These are phyloP conservation scores for Hydrolagus colliei DNA, from an alignment of 2,797 vertebrate genomes.

Conservation along the genomic window DNA sequence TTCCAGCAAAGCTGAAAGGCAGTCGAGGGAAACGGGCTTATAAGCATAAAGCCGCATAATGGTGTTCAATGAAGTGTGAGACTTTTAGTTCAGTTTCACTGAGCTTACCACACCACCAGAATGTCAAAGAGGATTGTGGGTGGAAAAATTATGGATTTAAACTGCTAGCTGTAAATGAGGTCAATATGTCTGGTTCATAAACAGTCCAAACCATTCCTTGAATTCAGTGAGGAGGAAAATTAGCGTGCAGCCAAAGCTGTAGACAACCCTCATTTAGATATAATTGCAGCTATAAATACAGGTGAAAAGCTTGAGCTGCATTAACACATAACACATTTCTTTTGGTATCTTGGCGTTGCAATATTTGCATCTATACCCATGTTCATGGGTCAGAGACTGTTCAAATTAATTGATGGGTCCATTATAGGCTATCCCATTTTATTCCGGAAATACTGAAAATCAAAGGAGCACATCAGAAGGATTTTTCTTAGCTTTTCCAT, in stretches of 20 bases:
- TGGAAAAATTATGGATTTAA: conserved; percentile 85
- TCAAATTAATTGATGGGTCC: conserved; percentile 71
- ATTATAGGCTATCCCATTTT: conserved; percentile 69
- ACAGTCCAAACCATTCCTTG: conserved; percentile 81
- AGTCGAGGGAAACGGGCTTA: conserved; percentile 75
- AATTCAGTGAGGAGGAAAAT: conserved; percentile 77
- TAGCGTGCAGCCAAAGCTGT: conserved; percentile 82
- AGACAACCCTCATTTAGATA: conserved; percentile 83
- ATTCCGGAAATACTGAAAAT: conserved; percentile 64
- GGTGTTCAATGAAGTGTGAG: conserved; percentile 91
- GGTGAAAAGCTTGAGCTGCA: conserved; percentile 60
- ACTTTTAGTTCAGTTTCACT: conserved; percentile 93
- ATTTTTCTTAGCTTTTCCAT: conserved; percentile 61
- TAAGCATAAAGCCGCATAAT: conserved; percentile 87
- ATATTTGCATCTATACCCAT: conserved; percentile 47
- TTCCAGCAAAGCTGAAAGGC: conserved; percentile 77
- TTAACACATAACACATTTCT: conserved; percentile 16
- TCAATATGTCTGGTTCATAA: conserved; percentile 95
- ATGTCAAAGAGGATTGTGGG: conserved; percentile 78
- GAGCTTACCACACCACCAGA: conserved; percentile 68
- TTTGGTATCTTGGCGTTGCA: conserved; percentile 18
- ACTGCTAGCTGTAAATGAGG: conserved; percentile 87
- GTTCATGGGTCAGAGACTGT: conserved; percentile 57
- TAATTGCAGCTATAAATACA: conserved; percentile 82
- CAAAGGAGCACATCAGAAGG: conserved; percentile 68